Evolutionary conservation across 2,797 vertebrate species (phyloP).

Genomic region (Aratinga solstitialis): DNA sequence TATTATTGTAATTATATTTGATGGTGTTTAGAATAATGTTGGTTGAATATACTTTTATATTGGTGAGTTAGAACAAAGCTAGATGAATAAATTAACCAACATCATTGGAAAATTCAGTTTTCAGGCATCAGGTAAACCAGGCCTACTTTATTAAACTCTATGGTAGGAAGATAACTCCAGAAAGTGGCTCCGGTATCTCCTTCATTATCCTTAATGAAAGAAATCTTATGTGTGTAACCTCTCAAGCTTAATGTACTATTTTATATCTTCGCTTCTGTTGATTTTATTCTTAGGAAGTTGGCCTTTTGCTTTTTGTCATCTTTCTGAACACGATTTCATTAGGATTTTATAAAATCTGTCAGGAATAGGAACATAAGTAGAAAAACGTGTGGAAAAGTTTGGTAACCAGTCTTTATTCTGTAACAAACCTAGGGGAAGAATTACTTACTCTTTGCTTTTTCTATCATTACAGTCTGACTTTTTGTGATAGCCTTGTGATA

Average conservation of each 20-base stretch:
- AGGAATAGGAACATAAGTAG: neutral
- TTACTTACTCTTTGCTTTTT: neutral
- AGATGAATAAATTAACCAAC: neutral
- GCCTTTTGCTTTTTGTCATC: neutral
- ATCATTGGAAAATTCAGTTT: neutral
- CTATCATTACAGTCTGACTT: neutral
- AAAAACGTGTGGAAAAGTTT: neutral
- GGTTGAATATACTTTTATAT: neutral
- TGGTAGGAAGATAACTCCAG: fast-evolving
- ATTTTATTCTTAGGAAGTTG: neutral
- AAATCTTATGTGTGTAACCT: neutral
- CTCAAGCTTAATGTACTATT: neutral
- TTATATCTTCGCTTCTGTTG: neutral
- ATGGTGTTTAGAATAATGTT: neutral
- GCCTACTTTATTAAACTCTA: neutral
- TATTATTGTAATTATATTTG: neutral
- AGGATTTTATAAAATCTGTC: neutral
- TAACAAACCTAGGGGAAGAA: neutral
- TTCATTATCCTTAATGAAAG: neutral
- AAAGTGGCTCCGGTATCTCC: neutral
- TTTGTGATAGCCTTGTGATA: neutral
- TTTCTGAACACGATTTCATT: neutral
- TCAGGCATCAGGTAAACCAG: neutral
- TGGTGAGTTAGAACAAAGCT: neutral
- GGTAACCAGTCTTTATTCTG: neutral